phyloP scores from a whole-genome alignment of 2,888 invertebrate genomes.

The Polymixis lichenea region DNA sequence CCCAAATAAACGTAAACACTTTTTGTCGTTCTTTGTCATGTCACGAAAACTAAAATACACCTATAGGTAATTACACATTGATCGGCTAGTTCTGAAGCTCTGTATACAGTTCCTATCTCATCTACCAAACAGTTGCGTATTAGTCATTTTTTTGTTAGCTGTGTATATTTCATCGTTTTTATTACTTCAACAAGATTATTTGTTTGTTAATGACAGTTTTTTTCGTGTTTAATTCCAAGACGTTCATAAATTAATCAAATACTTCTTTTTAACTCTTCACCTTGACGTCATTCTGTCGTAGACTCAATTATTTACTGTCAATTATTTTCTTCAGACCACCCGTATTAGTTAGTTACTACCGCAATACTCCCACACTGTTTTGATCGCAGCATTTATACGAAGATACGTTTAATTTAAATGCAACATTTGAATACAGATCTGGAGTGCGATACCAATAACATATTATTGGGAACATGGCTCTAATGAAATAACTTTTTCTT shows the following conservation, averaged over 20 bases:
- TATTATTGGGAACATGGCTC: conserved; percentile 51
- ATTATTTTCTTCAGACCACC: conserved; percentile 64
- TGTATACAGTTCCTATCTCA: conserved; percentile 15
- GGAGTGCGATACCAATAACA: conserved; percentile 60
- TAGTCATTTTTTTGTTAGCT: conserved; percentile 54
- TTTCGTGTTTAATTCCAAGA: conserved; percentile 46
- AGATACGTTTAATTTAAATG: conserved; percentile 65
- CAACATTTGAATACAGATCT: conserved; percentile 64
- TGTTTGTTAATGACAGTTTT: conserved; percentile 58
- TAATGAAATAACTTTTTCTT: conserved; percentile 45
- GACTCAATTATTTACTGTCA: conserved; percentile 65
- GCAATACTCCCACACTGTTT: conserved; percentile 63
- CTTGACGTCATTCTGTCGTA: conserved; percentile 60
- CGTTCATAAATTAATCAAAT: conserved; percentile 63
- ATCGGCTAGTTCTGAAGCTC: conserved; percentile 37
- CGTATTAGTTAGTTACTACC: conserved; percentile 55
- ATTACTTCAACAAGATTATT: conserved; percentile 46
- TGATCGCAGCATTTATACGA: conserved; percentile 64
- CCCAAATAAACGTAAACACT: conserved; percentile 78
- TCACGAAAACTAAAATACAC: conserved; percentile 62
- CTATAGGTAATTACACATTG: conserved; percentile 58
- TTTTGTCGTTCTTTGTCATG: conserved; percentile 71
- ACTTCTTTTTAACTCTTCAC: conserved; percentile 55
- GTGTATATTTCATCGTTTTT: conserved; percentile 51
- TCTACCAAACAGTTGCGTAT: conserved; percentile 46